Evolutionary conservation across 2,797 vertebrate genomes (phyloP), one percentile per base, ranked within the genome.

Genomic region (Pogoniulus pusillus): DNA sequence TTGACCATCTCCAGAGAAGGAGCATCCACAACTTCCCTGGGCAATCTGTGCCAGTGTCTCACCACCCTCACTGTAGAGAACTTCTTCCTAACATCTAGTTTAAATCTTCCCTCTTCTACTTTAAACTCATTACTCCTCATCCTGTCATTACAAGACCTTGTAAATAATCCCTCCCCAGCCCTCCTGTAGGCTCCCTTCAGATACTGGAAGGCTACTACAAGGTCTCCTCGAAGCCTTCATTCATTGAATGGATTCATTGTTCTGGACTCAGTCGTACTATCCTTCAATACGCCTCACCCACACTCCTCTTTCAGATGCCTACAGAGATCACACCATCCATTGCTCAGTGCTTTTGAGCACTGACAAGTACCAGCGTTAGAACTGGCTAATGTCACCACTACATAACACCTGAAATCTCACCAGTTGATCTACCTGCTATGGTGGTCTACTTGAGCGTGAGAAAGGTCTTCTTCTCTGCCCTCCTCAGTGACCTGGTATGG

Each of bases 371-470:
- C 30, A 7, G 17, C 41, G 32, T 10, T 64, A 58, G 43, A 29
- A 53, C 20, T 26, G 30, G 63, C 0, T 2, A 30, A 34, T 9
- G 32, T 14, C 43, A 53, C 12, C 0, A 0, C 22, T 16, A 27
- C 2, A 2, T 0, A 11, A 72, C 0, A 4, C 29, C 26, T 5
- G 7, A 37, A 71, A 49, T 57, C 30, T n/a, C 49, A 62, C 47
- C 47, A 17, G 32, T 45, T 41, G 35, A 18, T 47, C 18, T 37
- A 66, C 19, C 34, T 55, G 47, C 37, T 20, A 12, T 4, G 27
- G 22, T 1, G 2, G 30, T 39, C 5, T 68, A 37, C 70, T 80
- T 10, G 4, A 1, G 59, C 53, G 35, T 0, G 1, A 57, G 51
- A 23, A 53, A 82, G 19, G 39, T 57, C 39, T 54, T 59, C 16